These are phyloP conservation scores for Drosophila atripex DNA, from an alignment of 2,888 invertebrate genomes.

Conservation along the genomic window DNA sequence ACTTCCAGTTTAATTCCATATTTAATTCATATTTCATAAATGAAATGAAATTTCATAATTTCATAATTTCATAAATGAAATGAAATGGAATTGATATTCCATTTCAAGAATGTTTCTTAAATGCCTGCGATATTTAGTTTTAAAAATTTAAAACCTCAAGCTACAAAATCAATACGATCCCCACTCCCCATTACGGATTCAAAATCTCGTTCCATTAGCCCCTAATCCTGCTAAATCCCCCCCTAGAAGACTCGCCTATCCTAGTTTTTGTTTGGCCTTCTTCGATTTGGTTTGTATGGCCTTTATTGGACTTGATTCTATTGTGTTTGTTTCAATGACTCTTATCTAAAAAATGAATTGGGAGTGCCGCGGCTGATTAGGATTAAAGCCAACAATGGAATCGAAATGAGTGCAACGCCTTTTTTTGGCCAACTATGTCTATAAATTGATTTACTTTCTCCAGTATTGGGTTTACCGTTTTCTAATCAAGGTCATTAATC, in stretches of 20 bases:
- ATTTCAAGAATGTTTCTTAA: too few relatives aligned
- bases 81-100: too few relatives aligned
- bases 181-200: too few relatives aligned
- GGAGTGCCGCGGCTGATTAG: conserved; percentile 27
- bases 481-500: conserved; percentile 1
- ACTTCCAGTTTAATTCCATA: too few relatives aligned
- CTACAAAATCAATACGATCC: too few relatives aligned
- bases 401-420: neutral
- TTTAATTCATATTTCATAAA: too few relatives aligned
- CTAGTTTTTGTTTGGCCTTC: neutral
- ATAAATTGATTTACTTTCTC: conserved; percentile 9
- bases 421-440: neutral
- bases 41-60: too few relatives aligned
- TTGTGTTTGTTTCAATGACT: neutral
- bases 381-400: neutral
- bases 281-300: conserved; percentile 15
- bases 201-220: too few relatives aligned
- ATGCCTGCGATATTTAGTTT: too few relatives aligned
- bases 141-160: too few relatives aligned
- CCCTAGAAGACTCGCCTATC: neutral
- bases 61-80: too few relatives aligned
- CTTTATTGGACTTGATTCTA: conserved; percentile 27
- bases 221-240: neutral
- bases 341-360: conserved; percentile 13
- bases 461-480: neutral